Evolutionary conservation across 1,140 invertebrate species (phyloP).

Genomic region (Ceratosolen solmsi): DNA sequence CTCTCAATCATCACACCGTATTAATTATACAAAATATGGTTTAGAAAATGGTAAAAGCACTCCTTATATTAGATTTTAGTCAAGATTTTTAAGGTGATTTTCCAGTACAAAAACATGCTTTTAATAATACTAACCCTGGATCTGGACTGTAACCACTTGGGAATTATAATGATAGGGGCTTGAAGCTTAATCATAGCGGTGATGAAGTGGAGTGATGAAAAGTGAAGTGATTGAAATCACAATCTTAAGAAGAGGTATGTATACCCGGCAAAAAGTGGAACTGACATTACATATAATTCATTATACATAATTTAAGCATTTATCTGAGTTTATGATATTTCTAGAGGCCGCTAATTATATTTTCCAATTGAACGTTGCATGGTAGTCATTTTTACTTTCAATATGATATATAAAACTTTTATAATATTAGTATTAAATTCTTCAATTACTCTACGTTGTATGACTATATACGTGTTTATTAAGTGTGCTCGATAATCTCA

Average conservation of each 20-base stretch:
- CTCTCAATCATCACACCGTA: neutral
- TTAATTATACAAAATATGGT: neutral
- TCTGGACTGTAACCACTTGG: neutral
- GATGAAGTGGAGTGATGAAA: neutral
- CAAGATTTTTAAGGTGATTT: neutral
- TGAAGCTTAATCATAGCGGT: neutral
- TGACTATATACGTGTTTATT: conserved; percentile 31
- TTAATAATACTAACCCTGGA: neutral
- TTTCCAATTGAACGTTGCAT: neutral
- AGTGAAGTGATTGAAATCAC: neutral
- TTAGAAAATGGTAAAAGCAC: neutral
- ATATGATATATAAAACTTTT: conserved; percentile 32
- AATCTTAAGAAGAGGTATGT: neutral
- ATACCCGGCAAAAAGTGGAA: neutral
- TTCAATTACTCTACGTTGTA: conserved; percentile 46
- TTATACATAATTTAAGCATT: neutral
- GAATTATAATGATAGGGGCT: neutral
- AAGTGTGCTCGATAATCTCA: conserved; percentile 23
- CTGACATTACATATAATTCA: neutral
- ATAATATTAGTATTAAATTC: conserved; percentile 40
- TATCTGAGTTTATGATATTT: neutral
- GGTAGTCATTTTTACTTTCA: conserved; percentile 49
- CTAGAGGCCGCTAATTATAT: neutral
- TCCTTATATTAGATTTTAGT: neutral
- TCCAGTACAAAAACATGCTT: neutral